A percentile compares a stretch with the other conserved stretches of the same genome.
phyloP scores from a whole-genome alignment of 2,888 invertebrate genomes.

The Proisotoma minuta region DNA sequence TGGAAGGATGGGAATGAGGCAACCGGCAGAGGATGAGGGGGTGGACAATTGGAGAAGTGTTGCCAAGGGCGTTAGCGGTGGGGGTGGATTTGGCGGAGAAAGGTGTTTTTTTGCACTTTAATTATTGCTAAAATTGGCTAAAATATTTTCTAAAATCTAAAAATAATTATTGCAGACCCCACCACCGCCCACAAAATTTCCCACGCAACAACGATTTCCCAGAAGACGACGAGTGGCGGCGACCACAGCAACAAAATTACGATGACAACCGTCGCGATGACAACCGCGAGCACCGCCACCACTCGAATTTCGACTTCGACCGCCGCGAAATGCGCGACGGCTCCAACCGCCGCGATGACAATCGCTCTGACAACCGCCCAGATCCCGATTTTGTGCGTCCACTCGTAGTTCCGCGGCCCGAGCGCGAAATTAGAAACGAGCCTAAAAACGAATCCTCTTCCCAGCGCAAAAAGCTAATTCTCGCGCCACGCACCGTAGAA shows the following conservation, averaged over 20 bases:
- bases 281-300: slow-evolving; percentile 17
- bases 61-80: slow-evolving; percentile 46
- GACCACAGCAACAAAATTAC: slow-evolving; percentile 16
- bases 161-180: too few species aligned
- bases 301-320: slow-evolving; percentile 5
- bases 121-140: too few species aligned
- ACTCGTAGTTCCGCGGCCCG: not conserved
- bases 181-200: too few species aligned
- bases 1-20: slow-evolving; percentile 51
- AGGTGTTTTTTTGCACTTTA: too few species aligned
- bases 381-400: too few species aligned
- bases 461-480: slow-evolving; percentile 63
- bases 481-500: slow-evolving; percentile 72
- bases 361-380: too few species aligned
- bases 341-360: not conserved
- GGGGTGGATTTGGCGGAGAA: slow-evolving; percentile 49
- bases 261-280: slow-evolving; percentile 19
- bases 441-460: slow-evolving; percentile 27
- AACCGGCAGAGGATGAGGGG: slow-evolving; percentile 25
- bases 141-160: too few species aligned
- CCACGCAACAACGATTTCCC: too few species aligned
- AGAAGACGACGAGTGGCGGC: slow-evolving; percentile 46
- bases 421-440: not conserved
- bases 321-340: too few species aligned
- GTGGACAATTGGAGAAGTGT: slow-evolving; percentile 4